Evolutionary conservation across 2,797 vertebrate genomes (phyloP).

Genomic region (Peromyscus attwateri): DNA sequence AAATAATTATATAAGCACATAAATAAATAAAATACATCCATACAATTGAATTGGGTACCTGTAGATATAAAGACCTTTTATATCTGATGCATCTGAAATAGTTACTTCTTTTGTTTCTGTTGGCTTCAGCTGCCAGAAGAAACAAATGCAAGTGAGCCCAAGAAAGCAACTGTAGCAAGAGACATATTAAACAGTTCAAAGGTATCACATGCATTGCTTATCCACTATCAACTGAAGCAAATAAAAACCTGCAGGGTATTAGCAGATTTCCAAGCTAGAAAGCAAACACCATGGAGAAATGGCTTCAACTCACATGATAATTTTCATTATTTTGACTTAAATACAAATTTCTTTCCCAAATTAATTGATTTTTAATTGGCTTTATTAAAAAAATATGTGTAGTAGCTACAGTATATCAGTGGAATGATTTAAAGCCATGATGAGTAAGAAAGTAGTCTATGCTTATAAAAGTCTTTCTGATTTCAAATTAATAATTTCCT

Average conservation of each 20-base stretch:
- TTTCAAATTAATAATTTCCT: slow-evolving; percentile 24
- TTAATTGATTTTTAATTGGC: neutral
- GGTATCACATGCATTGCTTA: neutral
- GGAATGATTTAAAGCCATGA: neutral
- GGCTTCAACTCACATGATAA: neutral
- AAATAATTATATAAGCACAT: neutral
- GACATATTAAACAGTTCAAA: neutral
- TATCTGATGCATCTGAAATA: neutral
- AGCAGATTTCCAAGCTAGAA: neutral
- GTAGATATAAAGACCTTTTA: slow-evolving; percentile 4
- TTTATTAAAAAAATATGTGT: neutral
- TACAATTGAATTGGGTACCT: neutral
- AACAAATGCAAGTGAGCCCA: neutral
- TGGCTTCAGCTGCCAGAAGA: slow-evolving; percentile 11
- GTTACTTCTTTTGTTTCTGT: slow-evolving; percentile 3
- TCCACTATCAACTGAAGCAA: neutral
- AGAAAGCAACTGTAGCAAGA: neutral
- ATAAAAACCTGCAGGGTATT: neutral
- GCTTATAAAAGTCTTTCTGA: neutral
- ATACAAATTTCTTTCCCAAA: neutral
- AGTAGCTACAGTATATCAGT: neutral
- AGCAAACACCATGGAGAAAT: neutral
- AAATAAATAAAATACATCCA: neutral
- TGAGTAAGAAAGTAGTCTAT: neutral
- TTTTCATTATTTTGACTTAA: slow-evolving; percentile 17